Evolutionary conservation across 64 coral and sea anemone species (phyloP).

Genomic region (Dendronephthya gigantea): DNA sequence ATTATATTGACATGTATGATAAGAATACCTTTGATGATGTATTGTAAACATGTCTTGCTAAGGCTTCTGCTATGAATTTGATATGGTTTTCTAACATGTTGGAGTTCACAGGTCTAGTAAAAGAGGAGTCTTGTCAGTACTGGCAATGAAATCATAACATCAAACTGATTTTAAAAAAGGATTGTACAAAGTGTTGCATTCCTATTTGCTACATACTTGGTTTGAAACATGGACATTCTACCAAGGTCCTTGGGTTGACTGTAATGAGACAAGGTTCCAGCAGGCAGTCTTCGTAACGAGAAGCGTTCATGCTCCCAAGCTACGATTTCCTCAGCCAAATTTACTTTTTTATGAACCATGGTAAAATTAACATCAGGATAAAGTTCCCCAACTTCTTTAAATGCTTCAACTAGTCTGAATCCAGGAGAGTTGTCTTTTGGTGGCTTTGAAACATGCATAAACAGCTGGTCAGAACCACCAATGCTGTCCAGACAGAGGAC

Average conservation of each 20-base stretch:
- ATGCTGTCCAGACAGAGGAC: slow-evolving; percentile 86
- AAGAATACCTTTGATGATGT: slow-evolving; percentile 67
- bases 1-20: no score
- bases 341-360: slow-evolving; percentile 87
- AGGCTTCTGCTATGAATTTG: slow-evolving; percentile 64
- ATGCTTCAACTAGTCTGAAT: slow-evolving; percentile 50
- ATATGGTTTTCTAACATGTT: slow-evolving; percentile 68
- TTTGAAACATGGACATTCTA: slow-evolving; percentile 82
- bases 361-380: slow-evolving; percentile 77
- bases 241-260: slow-evolving; percentile 48
- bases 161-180: no score
- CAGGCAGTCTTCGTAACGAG: slow-evolving; percentile 72
- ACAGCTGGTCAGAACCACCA: slow-evolving; percentile 50
- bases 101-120: slow-evolving; percentile 34
- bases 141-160: not conserved
- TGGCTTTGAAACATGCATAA: slow-evolving; percentile 86
- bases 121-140: not conserved
- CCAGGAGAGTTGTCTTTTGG: slow-evolving; percentile 78
- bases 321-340: slow-evolving; percentile 65
- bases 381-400: not conserved
- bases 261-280: slow-evolving; percentile 71
- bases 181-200: no score
- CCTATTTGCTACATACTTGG: slow-evolving; percentile 44
- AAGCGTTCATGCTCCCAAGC: slow-evolving; percentile 93
- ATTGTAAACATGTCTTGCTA: slow-evolving; percentile 83